Base-by-base conservation (phyloP, 2,797 vertebrate species). In the Nannoperca obscura region DNA sequence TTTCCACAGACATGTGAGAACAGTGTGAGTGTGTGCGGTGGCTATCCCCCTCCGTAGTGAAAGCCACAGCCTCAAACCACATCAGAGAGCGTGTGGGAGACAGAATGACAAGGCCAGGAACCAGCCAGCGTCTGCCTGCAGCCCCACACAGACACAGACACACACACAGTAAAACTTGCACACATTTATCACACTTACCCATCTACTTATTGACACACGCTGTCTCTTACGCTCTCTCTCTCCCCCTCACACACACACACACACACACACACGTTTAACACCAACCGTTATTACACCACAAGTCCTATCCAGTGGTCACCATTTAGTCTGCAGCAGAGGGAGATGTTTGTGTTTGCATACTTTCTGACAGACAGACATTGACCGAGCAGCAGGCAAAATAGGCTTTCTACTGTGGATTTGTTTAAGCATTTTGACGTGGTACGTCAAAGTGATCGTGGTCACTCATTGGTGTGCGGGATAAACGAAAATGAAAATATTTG, bases 1-100 rank as follows among this genome's bases (percentile, higher is more conserved):
- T 92, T 91, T 92, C 90, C 92, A 91, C 87, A 93, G 92, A 93
- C 92, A 93, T 92, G 92, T 91, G 92, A 93, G 91, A 92, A 92
- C 91, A 94, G 90, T 83, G 88, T 87, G 92, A 91, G 92, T 92
- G 91, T 92, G 91, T 89, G 91, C 86, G 86, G 89, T 76, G 89
- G 89, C 88, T 82, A 75, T 82, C 77, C 84, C 86, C 86, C 91
- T 84, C 88, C 84, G 86, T 85, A 93, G 91, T 87, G 91, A 92
- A 91, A 93, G 89, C 91, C 91, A 11, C 91, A 93, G 90, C 88
- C 89, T 87, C 90, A 85, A 78, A 94, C 93, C 93, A 94, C 93
- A 94, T 94, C 91, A 93, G 88, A 94, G 88, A 82, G 80, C 32
- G 85, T 92, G 91, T 91, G 93, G 93, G 91, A 94, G 93, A 93